Base-by-base conservation (phyloP, 1,140 invertebrate genomes). In the Plodia interpunctella region DNA sequence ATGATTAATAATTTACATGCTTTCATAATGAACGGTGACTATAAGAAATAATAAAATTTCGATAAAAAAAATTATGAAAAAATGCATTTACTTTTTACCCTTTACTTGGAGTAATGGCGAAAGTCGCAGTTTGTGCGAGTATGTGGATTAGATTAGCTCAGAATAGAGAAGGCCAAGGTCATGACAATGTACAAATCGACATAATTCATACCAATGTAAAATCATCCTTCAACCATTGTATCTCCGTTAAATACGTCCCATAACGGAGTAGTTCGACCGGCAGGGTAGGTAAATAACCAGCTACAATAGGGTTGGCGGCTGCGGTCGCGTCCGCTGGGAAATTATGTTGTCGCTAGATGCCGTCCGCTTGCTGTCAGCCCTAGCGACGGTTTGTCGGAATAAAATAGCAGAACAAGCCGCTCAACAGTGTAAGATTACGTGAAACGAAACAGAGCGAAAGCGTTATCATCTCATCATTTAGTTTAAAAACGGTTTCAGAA, bases 241-340 rank as follows among this genome's bases (percentile, higher is more conserved):
- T 25, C 21, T 25, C 28, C 28, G 11, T 9, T 10, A 11, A 11
- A 44, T 44, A 15, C n/a, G 4, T 15, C 15, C 38, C 13, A 44
- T 15, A 15, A 5, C 15, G 38, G 38, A 6, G 13, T 44, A 44
- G 3, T 32, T 44, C 13, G 38, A 44, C 13, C 10, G 38, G 38
- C 13, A 15, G 15, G 13, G 15, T 17, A 15, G 15, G 38, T 44
- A 44, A 44, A 44, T 44, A 44, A 15, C 5, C 9, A n/a, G 38
- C 13, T 44, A 44, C 38, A 44, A 44, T 44, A 44, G 38, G 38
- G 38, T 44, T 44, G 38, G 38, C 38, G 38, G 38, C 15, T 44
- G 38, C n/a, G 38, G 38, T 44, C 2, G 10, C 38, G 10, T n/a
- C 38, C 38, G 13, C n/a, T 15, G 38, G 38, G 38, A 44, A 44